phyloP scores from a whole-genome alignment of 1,140 invertebrate genomes.

The Leptinotarsa texana region DNA sequence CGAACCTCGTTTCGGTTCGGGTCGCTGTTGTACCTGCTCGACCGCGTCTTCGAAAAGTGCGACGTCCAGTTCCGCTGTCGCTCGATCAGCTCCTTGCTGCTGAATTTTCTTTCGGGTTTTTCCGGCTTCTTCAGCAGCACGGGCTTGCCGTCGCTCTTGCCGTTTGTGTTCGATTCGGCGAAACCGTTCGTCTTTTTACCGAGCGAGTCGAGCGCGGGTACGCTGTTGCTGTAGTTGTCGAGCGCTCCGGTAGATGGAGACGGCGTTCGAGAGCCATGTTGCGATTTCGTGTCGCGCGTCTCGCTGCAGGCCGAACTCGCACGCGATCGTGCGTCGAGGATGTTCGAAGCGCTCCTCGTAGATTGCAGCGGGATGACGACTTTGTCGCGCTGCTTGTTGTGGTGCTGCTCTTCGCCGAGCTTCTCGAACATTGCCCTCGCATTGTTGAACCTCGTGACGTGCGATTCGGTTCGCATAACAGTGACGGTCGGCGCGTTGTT shows the following conservation, averaged over 20 bases:
- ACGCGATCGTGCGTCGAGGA: constrained; percentile 46
- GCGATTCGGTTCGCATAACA: constrained; percentile 84
- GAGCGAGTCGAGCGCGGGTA: constrained; percentile 41
- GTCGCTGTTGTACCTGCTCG: constrained; percentile 66
- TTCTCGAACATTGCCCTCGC: constrained; percentile 92
- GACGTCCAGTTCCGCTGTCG: constrained; percentile 90
- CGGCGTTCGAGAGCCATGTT: constrained; percentile 46
- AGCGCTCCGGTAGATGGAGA: constrained; percentile 41
- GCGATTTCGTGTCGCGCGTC: constrained; percentile 44
- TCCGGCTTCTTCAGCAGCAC: constrained; percentile 62
- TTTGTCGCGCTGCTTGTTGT: constrained; percentile 17
- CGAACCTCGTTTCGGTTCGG: constrained; percentile 58
- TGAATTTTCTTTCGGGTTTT: constrained; percentile 80
- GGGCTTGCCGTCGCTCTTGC: constrained; percentile 59
- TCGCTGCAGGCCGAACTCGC: constrained; percentile 52
- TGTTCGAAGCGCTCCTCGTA: constrained; percentile 53
- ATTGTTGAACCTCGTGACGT: constrained; percentile 88
- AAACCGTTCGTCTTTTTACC: constrained; percentile 45
- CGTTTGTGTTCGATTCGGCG: constrained; percentile 53
- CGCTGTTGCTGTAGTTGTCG: constrained; percentile 37
- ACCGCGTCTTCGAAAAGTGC: constrained; percentile 79
- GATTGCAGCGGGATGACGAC: constrained; percentile 49
- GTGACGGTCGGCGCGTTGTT: constrained; percentile 61
- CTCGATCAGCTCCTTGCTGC: constrained; percentile 83
- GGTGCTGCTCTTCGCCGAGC: constrained; percentile 70